phyloP scores from a whole-genome alignment of 2,888 invertebrate genomes.

The Agapostemon virescens region DNA sequence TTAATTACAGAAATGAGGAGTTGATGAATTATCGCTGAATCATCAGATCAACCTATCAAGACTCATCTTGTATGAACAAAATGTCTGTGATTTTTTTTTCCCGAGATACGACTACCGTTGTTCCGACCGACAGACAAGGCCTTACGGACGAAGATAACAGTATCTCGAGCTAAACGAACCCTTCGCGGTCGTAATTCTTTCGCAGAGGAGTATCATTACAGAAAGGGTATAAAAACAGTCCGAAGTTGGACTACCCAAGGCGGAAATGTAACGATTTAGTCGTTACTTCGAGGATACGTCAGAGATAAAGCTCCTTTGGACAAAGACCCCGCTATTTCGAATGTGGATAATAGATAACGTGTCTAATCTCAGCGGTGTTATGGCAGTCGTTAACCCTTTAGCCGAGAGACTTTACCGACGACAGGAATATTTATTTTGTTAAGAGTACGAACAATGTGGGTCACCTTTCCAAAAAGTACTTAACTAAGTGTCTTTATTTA shows the following conservation, averaged over 20 bases:
- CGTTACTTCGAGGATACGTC: not conserved
- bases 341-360: not conserved
- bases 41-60: not conserved
- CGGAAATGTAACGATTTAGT: not conserved
- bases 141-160: slow-evolving; percentile 8
- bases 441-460: not conserved
- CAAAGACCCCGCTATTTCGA: not conserved
- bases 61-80: not conserved
- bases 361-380: not conserved
- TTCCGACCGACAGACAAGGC: not conserved
- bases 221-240: not conserved
- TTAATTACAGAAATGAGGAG: not conserved
- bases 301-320: not conserved
- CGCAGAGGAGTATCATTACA: not conserved
- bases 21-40: not conserved
- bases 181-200: slow-evolving; percentile 10
- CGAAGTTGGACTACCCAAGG: not conserved
- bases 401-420: not conserved
- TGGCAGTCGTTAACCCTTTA: not conserved
- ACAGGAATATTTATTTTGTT: not conserved
- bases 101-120: not conserved
- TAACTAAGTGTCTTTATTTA: too few species aligned
- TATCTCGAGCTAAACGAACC: slow-evolving; percentile 17
- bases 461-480: too few species aligned
- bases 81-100: not conserved